Evolutionary conservation across 2,888 invertebrate genomes (phyloP).

Genomic region (Xanthorhoe designata): DNA sequence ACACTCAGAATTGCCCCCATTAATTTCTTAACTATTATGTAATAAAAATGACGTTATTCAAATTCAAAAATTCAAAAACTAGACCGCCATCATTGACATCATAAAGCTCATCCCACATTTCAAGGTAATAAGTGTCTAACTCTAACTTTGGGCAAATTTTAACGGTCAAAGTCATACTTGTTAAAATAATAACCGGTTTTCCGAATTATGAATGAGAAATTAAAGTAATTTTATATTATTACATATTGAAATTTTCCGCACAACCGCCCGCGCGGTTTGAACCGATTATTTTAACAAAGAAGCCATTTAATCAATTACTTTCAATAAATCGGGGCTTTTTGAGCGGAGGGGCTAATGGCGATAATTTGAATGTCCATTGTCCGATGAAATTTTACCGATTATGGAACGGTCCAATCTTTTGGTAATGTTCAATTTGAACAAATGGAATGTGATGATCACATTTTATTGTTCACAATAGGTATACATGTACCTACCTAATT

Average conservation of each 20-base stretch:
- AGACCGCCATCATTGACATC: no score
- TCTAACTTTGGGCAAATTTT: no score
- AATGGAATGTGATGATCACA: conserved; percentile 1
- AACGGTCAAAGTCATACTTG: neutral
- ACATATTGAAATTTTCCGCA: conserved; percentile 13
- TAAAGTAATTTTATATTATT: neutral
- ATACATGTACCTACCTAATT: no score
- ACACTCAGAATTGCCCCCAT: no score
- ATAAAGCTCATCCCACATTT: no score
- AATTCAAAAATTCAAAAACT: no score
- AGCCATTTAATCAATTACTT: conserved; percentile 78
- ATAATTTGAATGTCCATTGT: conserved; percentile 72
- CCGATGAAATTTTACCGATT: conserved; percentile 72
- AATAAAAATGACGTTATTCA: no score
- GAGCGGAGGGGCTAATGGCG: conserved; percentile 68
- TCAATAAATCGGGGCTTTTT: conserved; percentile 67
- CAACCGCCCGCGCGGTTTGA: conserved; percentile 7
- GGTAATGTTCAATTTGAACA: conserved; percentile 5
- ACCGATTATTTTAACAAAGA: conserved; percentile 59
- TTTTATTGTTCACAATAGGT: neutral
- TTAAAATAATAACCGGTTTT: neutral
- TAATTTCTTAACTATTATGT: no score
- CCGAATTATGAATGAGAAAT: neutral
- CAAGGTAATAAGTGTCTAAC: no score
- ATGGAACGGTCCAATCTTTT: conserved; percentile 27